Conservation (phyloP, 2,113 vertebrate species). For the Paramormyrops kingsleyae region DNA sequence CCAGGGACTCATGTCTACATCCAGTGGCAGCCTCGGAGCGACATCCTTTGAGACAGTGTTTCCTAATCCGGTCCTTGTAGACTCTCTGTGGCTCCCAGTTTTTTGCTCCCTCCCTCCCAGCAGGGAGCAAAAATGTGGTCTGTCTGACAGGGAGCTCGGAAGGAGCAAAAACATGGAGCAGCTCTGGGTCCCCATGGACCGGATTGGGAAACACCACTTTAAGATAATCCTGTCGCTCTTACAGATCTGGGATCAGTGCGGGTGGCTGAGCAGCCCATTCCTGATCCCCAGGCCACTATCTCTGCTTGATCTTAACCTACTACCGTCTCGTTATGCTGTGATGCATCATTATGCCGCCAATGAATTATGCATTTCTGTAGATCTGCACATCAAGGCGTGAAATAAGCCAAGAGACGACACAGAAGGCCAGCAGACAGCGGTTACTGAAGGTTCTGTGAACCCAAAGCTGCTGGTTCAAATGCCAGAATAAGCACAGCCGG, state of each 20-base stretch:
- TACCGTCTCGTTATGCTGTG: background rate
- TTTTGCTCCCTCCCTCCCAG: background rate
- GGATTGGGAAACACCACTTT: background rate
- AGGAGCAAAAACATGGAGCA: no score
- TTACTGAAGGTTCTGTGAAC: background rate
- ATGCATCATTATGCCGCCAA: background rate
- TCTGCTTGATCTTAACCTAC: background rate
- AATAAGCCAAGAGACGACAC: background rate
- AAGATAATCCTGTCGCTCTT: background rate
- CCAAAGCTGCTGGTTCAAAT: background rate
- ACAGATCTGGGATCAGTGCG: background rate
- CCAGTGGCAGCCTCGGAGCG: background rate
- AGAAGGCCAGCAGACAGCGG: background rate
- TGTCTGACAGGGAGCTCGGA: no score
- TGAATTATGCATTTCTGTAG: background rate
- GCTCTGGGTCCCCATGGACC: no score
- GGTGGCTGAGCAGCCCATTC: background rate
- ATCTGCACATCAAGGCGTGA: background rate
- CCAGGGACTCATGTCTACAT: slow-evolving; percentile 37
- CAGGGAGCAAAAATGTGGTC: background rate
- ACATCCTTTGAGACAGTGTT: background rate
- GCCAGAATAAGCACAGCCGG: background rate
- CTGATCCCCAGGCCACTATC: background rate
- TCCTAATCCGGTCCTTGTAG: background rate
- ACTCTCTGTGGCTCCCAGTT: background rate